A percentile compares a stretch with the other conserved stretches of the same genome.
Evolutionary conservation across 92 coral and sea anemone genomes (phyloP).

Genomic region (Porites rus): DNA sequence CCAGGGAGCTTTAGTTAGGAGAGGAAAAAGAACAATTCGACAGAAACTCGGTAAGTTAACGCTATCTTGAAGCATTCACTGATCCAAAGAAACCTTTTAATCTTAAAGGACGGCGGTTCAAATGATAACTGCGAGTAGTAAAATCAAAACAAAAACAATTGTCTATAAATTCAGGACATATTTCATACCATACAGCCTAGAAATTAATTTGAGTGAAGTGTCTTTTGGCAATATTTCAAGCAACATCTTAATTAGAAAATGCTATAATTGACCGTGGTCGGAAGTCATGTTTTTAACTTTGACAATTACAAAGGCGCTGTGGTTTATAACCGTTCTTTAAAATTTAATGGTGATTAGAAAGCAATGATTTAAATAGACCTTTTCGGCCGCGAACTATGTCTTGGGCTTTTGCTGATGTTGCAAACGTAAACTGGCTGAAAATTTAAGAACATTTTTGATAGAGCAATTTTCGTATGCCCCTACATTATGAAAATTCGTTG

Average conservation of each 20-base stretch:
- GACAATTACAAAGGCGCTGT: constrained; percentile 11
- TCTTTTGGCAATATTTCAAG: background rate
- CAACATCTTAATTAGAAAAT: too few relatives aligned
- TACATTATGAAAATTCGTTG: background rate
- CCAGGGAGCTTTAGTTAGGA: background rate
- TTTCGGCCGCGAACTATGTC: too few relatives aligned
- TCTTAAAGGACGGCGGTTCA: background rate
- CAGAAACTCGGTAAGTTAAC: background rate
- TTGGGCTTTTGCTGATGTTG: background rate
- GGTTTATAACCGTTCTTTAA: constrained; percentile 12
- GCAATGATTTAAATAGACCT: background rate
- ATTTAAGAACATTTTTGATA: background rate
- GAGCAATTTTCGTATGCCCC: background rate
- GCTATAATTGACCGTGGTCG: background rate
- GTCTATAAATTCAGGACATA: background rate
- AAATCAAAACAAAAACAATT: background rate
- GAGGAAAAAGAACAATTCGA: background rate
- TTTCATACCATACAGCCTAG: background rate
- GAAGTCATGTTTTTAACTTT: background rate
- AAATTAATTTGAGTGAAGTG: background rate
- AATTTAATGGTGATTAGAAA: background rate
- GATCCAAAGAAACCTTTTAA: constrained; percentile 35
- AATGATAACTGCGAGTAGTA: background rate
- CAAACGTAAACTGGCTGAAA: background rate
- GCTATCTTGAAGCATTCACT: background rate